A percentile compares a stretch with the other conserved stretches of the same genome.
phyloP scores from a whole-genome alignment of 1,140 invertebrate genomes.

The Idris sp. region DNA sequence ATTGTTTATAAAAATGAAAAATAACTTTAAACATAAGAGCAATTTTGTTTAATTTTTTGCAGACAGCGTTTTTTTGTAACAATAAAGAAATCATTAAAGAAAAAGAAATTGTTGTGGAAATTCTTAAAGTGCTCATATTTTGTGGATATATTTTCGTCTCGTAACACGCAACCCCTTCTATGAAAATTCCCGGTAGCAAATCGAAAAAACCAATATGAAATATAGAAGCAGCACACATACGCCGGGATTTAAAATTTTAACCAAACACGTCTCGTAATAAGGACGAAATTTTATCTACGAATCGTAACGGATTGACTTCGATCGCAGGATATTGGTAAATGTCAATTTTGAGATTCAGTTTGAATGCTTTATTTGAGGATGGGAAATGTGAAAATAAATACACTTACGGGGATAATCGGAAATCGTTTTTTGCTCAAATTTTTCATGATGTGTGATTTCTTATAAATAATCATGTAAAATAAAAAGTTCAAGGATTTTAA shows the following conservation, averaged over 20 bases:
- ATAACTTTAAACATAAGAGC: conserved; percentile 7
- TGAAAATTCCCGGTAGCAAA: conserved; percentile 38
- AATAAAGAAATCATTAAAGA: conserved; percentile 6
- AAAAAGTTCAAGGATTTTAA: too few relatives aligned
- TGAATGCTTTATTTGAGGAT: conserved; percentile 20
- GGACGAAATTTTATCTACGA: conserved; percentile 30
- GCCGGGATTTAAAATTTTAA: conserved; percentile 40
- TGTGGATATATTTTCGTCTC: conserved; percentile 62
- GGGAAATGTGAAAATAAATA: too few relatives aligned
- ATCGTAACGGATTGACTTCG: conserved; percentile 20
- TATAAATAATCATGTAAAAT: too few relatives aligned
- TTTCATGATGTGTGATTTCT: too few relatives aligned
- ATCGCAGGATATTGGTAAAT: conserved; percentile 12
- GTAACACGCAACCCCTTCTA: conserved; percentile 63
- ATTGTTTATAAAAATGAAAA: too few relatives aligned
- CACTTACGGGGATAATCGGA: too few relatives aligned
- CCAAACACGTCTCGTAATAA: conserved; percentile 43
- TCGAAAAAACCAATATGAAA: conserved; percentile 56
- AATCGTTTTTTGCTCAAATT: too few relatives aligned
- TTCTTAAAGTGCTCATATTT: conserved; percentile 69
- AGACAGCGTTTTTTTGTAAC: too few relatives aligned
- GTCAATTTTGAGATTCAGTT: conserved; percentile 25
- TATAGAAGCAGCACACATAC: conserved; percentile 7
- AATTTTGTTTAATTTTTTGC: too few relatives aligned
- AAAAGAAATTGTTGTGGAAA: conserved; percentile 41